These are phyloP conservation scores for Oasisia sp. DNA, from an alignment of 2,888 invertebrate genomes.

Conservation along the genomic window DNA sequence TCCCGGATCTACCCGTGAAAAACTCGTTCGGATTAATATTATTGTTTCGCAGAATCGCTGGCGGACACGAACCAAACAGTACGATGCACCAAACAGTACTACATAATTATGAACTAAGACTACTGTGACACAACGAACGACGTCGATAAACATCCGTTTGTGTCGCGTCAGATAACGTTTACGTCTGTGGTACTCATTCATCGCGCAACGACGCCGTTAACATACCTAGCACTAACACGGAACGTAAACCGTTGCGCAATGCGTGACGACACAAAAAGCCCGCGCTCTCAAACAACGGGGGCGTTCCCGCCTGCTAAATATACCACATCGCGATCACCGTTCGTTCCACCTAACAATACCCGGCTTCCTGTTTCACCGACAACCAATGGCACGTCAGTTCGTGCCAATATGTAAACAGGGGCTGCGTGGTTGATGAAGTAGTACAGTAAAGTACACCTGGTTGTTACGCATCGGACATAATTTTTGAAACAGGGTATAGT, in stretches of 20 bases:
- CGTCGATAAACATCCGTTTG: neutral
- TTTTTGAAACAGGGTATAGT: neutral
- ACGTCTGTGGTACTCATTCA: neutral
- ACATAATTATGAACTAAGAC: neutral
- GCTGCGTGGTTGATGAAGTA: neutral
- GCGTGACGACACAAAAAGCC: neutral
- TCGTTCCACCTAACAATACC: neutral
- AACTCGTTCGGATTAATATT: neutral
- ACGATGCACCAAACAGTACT: neutral
- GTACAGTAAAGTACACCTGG: neutral
- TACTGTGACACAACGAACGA: neutral
- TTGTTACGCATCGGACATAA: neutral
- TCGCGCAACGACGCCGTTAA: neutral
- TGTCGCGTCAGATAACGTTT: neutral
- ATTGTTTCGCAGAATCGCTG: neutral
- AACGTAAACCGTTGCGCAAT: neutral
- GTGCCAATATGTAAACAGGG: neutral
- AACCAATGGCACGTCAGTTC: neutral
- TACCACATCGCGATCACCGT: neutral
- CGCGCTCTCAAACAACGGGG: neutral
- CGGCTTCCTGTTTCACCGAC: neutral
- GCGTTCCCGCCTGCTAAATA: neutral
- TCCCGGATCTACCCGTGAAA: neutral
- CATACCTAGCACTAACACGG: neutral
- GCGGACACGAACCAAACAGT: neutral